Evolutionary conservation across 2,797 vertebrate genomes (phyloP), one percentile per base, ranked within the genome.

Genomic region (Melanogrammus aeglefinus): DNA sequence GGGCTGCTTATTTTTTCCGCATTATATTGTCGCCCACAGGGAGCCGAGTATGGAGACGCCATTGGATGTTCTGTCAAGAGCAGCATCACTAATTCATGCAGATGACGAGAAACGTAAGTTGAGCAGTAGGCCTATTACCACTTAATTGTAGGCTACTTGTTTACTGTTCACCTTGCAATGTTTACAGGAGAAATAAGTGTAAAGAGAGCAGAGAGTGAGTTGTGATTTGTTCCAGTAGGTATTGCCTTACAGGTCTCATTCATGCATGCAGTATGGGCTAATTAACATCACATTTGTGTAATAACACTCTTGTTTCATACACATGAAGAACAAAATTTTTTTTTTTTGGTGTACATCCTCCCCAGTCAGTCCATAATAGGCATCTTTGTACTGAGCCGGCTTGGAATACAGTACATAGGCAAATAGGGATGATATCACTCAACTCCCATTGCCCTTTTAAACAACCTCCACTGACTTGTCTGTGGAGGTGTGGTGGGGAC

Each of bases 61-160:
- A 3, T 74, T 99, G 96, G 98, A 99, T 92, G 98, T 99, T 81
- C 83, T 99, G 92, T 99, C 98, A 27, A 95, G 98, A 95, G 98
- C 98, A 82, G 98, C 98, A 27, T 99, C 97, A 63, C 95, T 98
- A 88, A 96, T 99, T 76, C 98, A 99, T 7, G 97, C 96, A 1
- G 97, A 96, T 44, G 98, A 99, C 82, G 96, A 99, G 88, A 97
- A 99, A 89, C 96, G 98, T 99, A 89, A 98, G 98, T 96, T 24
- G 21, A 63, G 57, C 57, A n/a, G 21, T 10, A 63, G 57, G 57
- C 57, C 18, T 57, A 21, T 21, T 57, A 57, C n/a, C 31, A 78
- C n/a, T 38, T 77, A 16, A 63, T 47, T 77, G 72, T 79, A n/a
- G n/a, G n/a, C n/a, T n/a, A 72, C 27, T 39, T 78, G 75, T 76